Conservation (phyloP, 2,888 invertebrate species). For the Orchestes rusci region DNA sequence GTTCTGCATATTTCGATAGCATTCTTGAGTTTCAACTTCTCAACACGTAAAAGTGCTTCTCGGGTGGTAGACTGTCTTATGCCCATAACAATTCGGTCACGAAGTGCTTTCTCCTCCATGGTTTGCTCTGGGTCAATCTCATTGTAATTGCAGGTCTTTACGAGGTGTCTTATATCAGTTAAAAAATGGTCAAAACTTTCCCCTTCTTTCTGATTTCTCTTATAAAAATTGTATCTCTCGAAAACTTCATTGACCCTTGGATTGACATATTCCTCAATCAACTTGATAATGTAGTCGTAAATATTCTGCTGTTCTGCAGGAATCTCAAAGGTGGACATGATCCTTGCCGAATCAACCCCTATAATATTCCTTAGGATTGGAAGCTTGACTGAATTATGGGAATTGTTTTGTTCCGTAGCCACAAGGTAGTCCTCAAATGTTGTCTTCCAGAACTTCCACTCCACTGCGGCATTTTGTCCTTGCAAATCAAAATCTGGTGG, state of each 20-base stretch:
- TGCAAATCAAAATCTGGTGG: no score
- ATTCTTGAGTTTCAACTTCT: conserved; percentile 24
- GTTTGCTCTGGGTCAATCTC: neutral
- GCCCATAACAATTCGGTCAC: conserved; percentile 27
- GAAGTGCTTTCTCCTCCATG: neutral
- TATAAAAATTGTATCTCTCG: no score
- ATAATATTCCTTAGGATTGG: conserved; percentile 24
- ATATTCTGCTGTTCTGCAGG: no score
- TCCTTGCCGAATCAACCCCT: conserved; percentile 22
- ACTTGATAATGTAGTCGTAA: no score
- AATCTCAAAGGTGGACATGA: conserved; percentile 24
- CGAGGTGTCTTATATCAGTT: no score
- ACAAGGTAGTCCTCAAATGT: conserved; percentile 27
- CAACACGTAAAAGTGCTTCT: conserved; percentile 26
- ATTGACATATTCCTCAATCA: no score
- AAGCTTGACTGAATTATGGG: conserved; percentile 20
- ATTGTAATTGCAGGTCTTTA: conserved; percentile 4
- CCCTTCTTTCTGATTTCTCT: no score
- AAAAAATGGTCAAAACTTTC: no score
- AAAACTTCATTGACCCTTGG: no score
- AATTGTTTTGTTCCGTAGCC: conserved; percentile 24
- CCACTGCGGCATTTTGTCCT: conserved; percentile 25
- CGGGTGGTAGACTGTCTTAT: conserved; percentile 16
- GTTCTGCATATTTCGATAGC: conserved; percentile 27
- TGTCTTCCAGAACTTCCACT: conserved; percentile 29